phyloP scores from a whole-genome alignment of 2,888 invertebrate genomes.

The Pycnomerus fuliginosus region DNA sequence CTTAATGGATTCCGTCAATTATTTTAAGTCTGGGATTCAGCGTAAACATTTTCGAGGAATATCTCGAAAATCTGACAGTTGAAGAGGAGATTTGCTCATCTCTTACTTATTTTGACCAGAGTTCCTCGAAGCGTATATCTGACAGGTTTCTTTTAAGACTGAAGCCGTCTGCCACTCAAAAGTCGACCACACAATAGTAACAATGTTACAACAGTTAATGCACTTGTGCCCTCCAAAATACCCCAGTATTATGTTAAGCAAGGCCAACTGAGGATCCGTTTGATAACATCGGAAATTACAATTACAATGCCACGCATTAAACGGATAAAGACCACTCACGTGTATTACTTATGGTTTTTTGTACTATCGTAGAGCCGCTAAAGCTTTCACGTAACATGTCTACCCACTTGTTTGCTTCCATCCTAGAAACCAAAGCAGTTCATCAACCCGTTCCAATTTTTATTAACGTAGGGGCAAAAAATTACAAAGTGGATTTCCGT shows the following conservation, averaged over 20 bases:
- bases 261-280: slow-evolving; percentile 22
- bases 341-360: no score
- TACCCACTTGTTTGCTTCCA: no score
- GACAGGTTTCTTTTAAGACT: slow-evolving; percentile 25
- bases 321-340: no score
- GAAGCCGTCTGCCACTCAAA: slow-evolving; percentile 32
- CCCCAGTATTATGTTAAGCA: slow-evolving; percentile 27
- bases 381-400: no score
- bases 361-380: no score
- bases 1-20: slow-evolving; percentile 22
- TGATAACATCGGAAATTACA: slow-evolving; percentile 29
- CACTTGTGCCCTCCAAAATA: slow-evolving; percentile 28
- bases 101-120: slow-evolving; percentile 34
- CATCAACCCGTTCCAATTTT: no score
- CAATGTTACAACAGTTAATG: slow-evolving; percentile 31
- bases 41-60: slow-evolving; percentile 28
- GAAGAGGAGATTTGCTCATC: slow-evolving; percentile 35
- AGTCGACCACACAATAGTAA: slow-evolving; percentile 32
- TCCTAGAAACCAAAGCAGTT: no score
- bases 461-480: no score
- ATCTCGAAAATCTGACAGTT: slow-evolving; percentile 37
- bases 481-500: no score
- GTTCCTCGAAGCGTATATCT: slow-evolving; percentile 24
- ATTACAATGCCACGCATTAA: no score
- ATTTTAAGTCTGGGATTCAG: slow-evolving; percentile 11